Conservation (phyloP, 2,797 vertebrate genomes). For the Nannoperca obscura region DNA sequence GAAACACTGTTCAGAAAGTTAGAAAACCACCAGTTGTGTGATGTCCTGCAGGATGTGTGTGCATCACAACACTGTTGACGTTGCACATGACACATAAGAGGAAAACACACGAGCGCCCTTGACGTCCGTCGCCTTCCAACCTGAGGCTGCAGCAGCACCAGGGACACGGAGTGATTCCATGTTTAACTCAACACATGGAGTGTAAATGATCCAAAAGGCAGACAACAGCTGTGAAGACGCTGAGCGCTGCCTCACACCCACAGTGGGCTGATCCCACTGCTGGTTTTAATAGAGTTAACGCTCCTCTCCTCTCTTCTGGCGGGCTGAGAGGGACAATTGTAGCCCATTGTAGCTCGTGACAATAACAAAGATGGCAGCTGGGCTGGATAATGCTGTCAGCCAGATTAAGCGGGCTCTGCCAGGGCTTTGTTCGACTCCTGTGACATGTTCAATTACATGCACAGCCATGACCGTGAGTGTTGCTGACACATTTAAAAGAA, state of each 20-base stretch:
- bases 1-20: not conserved
- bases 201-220: conserved; percentile 30
- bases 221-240: conserved; percentile 50
- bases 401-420: conserved; percentile 60
- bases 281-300: conserved; percentile 17
- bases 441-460: conserved; percentile 36
- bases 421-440: conserved; percentile 51
- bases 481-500: not conserved
- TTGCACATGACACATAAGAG: not conserved
- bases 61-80: not conserved
- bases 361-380: conserved; percentile 71
- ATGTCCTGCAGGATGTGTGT: conserved; percentile 1
- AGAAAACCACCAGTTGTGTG: not conserved
- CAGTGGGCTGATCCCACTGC: conserved; percentile 13
- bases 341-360: conserved; percentile 42
- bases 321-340: conserved; percentile 16
- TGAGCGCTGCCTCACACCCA: conserved; percentile 22
- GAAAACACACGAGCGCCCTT: not conserved
- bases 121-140: not conserved
- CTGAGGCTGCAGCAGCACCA: not conserved
- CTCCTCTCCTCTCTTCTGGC: conserved; percentile 38
- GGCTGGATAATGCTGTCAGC: conserved; percentile 63
- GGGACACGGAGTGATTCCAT: conserved; percentile 7
- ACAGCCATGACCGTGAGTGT: not conserved
- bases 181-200: not conserved